Base-by-base conservation (phyloP, 2,797 vertebrate species). In the Ctenopoma kingsleyae region DNA sequence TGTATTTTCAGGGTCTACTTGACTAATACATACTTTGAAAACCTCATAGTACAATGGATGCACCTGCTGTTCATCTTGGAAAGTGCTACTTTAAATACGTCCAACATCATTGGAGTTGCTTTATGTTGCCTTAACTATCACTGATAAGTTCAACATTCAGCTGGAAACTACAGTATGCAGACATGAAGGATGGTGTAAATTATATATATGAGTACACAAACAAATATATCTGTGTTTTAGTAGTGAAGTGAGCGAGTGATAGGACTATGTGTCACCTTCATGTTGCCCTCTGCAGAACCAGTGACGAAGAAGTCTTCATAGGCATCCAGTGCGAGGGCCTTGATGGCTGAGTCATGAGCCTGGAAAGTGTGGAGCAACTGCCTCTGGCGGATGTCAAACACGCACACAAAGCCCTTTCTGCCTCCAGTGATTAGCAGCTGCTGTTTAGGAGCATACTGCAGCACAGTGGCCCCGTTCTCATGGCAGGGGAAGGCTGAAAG, bases 351-450 rank as follows among this genome's bases (percentile, higher is more conserved):
- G 87, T 99, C 98, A 0, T 99, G 98, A 0, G 97, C 98, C 89
- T 99, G 98, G 91, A 99, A 98, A 4, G 96, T 98, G 90, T 97
- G 95, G n/a, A 98, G 94, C 59, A 94, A 93, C 81, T 97, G 97
- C 80, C 98, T 93, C 94, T 99, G 98, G 20, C 98, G 94, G 91
- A 99, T 96, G 91, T 99, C 98, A 59, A 99, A 99, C 83, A 99
- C 86, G 67, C 95, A 98, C 89, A 99, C 81, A 0, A 91, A 95
- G 38, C 98, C 98, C 86, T 98, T 99, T 63, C 98, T 93, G 9
- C 98, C 98, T 13, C 98, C 98, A 0, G 98, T 96, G 85, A 99
- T 94, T 1, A 99, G 92, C 67, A 99, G 94, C 61, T 99, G 98
- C 76, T 98, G 97, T 67, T 97, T 98, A 0, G 96, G 94, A 27